phyloP scores from a whole-genome alignment of 2,888 invertebrate genomes.

The Baccha elongata region DNA sequence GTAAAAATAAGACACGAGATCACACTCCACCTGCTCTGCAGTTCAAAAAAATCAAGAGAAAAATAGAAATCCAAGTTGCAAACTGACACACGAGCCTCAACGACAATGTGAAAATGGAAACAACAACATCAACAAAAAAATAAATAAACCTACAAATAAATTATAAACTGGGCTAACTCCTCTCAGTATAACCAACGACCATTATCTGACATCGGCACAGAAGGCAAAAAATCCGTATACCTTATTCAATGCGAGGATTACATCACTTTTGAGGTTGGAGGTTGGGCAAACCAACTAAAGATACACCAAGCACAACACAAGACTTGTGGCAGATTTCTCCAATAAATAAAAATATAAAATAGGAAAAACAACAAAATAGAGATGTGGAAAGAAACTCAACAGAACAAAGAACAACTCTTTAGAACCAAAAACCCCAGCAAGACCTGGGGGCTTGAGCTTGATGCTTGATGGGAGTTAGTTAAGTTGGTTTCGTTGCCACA shows the following conservation, averaged over 20 bases:
- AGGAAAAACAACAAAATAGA: conserved; percentile 32
- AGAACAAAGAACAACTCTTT: conserved; percentile 61
- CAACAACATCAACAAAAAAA: conserved; percentile 27
- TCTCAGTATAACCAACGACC: too few relatives aligned
- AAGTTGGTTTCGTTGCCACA: conserved; percentile 6
- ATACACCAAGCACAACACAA: conserved; percentile 6
- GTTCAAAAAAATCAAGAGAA: conserved; percentile 31
- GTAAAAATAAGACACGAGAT: conserved; percentile 38
- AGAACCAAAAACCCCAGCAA: conserved; percentile 46
- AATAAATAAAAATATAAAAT: neutral
- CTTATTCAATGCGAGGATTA: conserved; percentile 64
- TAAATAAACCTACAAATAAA: conserved; percentile 37
- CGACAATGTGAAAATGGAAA: conserved; percentile 33
- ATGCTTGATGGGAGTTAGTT: conserved; percentile 35
- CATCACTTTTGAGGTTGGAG: conserved; percentile 60
- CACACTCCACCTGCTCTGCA: conserved; percentile 62
- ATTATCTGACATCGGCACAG: too few relatives aligned
- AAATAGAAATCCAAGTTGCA: conserved; percentile 54
- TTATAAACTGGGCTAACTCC: conserved; percentile 64
- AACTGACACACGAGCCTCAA: conserved; percentile 39
- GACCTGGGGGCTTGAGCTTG: conserved; percentile 20
- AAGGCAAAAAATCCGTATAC: too few relatives aligned
- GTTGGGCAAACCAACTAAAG: conserved; percentile 35
- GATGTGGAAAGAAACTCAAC: conserved; percentile 50
- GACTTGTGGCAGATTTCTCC: conserved; percentile 46